Evolutionary conservation across 2,888 invertebrate genomes (phyloP), one percentile per base, ranked within the genome.

Genomic region (Pyrocoelia pectoralis): DNA sequence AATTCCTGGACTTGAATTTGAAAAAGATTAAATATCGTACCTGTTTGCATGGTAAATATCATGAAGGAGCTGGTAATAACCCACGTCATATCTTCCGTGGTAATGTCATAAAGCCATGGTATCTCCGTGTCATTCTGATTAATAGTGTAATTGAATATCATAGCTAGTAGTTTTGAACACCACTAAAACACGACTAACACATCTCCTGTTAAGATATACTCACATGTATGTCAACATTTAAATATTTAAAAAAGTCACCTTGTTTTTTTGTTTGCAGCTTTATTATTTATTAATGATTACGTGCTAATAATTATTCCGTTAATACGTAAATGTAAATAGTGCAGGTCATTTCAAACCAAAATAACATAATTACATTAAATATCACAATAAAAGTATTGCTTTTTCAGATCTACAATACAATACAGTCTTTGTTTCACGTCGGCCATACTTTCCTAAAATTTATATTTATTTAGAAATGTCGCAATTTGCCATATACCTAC

Each of bases 31-130:
- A 33, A 33, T 33, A 33, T n/a, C 9, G 8, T 80, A 92, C 93
- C 95, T 67, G 95, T 94, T 84, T 95, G 95, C 95, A 95, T 95
- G 0, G 95, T 95, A 79, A 95, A 94, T 69, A 95, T 93, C 74
- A 95, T 94, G 77, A 95, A 95, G 0, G 94, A 90, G 54, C 92
- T 92, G 0, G 94, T 93, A 57, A 95, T 84, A 52, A 95, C 92
- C 95, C 95, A 95, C 72, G 92, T 92, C 9, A 93, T 91, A 76
- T 95, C 95, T 77, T 93, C 94, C 5, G 86, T 85, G 64, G 86
- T 88, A 28, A 92, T 86, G 74, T 86, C 83, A 73, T 86, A 91
- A 19, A 79, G 60, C 60, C 60, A 59, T 52, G 62, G 65, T 43
- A 62, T 48, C n/a, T 8, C 24, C 8, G 58, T 46, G 38, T 13